A percentile compares a stretch with the other conserved stretches of the same genome.
Evolutionary conservation across 2,113 vertebrate species (phyloP).

Genomic region (Anas platyrhynchos): DNA sequence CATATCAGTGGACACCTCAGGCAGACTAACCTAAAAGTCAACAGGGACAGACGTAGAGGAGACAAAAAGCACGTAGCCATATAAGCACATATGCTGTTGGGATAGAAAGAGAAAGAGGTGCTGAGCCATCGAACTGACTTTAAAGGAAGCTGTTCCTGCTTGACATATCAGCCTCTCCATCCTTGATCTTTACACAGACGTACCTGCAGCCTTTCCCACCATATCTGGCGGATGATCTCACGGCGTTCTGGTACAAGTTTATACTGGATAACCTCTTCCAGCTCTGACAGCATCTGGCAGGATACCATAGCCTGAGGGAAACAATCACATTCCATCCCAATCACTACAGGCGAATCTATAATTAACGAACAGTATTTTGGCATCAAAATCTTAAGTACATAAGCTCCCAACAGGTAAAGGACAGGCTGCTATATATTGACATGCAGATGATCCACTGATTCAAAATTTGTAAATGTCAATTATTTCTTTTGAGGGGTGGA

Average conservation of each 20-base stretch:
- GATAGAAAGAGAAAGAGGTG: neutral
- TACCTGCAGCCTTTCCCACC: conserved; percentile 99
- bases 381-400: neutral
- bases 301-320: conserved; percentile 94
- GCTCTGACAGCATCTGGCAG: conserved; percentile 98
- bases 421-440: neutral
- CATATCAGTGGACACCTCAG: neutral
- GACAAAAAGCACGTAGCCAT: neutral
- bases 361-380: conserved; percentile 4
- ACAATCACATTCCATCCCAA: conserved; percentile 74
- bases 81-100: neutral
- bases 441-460: neutral
- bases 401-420: neutral
- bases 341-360: conserved; percentile 4
- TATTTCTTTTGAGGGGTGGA: neutral
- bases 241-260: conserved; percentile 97
- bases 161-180: neutral
- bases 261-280: conserved; percentile 99
- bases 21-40: neutral
- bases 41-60: neutral
- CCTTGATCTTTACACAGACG: neutral
- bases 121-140: neutral
- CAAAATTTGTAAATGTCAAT: neutral
- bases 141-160: neutral
- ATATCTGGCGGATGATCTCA: conserved; percentile 98